Evolutionary conservation across 2,888 invertebrate species (phyloP).

Genomic region (Euzetes globulus): DNA sequence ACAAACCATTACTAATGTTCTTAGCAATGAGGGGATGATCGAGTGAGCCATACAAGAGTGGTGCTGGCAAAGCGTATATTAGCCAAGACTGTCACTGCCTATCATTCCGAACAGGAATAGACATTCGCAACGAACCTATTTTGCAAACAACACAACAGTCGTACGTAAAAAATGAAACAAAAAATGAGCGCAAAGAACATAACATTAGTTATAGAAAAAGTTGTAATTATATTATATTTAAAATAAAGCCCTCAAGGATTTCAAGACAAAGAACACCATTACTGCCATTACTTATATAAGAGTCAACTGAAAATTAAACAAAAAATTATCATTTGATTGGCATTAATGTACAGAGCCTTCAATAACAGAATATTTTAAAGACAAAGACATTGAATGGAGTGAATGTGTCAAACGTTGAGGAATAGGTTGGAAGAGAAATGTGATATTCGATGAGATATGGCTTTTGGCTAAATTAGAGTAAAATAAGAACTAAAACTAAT

Average conservation of each 20-base stretch:
- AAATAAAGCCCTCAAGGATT: conserved; percentile 5
- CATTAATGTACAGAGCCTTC: neutral
- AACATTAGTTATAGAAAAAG: neutral
- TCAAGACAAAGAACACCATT: neutral
- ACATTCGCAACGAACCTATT: neutral
- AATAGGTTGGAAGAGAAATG: neutral
- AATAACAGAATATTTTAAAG: neutral
- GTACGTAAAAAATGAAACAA: neutral
- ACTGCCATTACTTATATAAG: neutral
- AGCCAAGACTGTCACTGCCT: neutral
- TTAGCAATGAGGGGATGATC: conserved; percentile 19
- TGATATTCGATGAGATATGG: neutral
- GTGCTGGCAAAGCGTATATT: neutral
- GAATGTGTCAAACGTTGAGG: neutral
- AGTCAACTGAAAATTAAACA: neutral
- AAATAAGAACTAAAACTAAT: conserved; percentile 4
- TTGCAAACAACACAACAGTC: neutral
- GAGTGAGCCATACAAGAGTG: neutral
- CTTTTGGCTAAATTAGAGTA: conserved; percentile 12
- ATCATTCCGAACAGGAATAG: neutral
- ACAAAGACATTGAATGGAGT: neutral
- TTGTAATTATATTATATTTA: conserved; percentile 12
- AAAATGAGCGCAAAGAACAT: neutral
- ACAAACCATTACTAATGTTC: conserved; percentile 24
- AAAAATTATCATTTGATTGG: neutral